phyloP scores from a whole-genome alignment of 2,797 vertebrate genomes.

The Ptychadena robeensis region DNA sequence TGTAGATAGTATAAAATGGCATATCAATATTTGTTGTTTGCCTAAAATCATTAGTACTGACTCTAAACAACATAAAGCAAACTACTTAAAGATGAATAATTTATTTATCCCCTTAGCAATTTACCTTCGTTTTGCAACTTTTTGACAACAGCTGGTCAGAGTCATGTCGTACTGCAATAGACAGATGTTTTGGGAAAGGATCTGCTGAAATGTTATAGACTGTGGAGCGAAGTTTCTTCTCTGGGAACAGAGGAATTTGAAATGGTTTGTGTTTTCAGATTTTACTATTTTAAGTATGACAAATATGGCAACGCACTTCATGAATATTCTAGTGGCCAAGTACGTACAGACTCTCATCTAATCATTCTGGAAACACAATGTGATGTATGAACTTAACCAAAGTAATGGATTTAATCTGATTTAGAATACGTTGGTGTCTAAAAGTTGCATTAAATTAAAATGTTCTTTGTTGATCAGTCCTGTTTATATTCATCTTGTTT shows the following conservation, averaged over 20 bases:
- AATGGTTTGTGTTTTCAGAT: slow-evolving; percentile 19
- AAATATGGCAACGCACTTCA: slow-evolving; percentile 24
- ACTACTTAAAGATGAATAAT: slow-evolving; percentile 25
- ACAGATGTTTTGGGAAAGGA: slow-evolving; percentile 47
- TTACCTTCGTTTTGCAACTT: slow-evolving; percentile 37
- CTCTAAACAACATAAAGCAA: neutral
- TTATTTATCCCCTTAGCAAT: slow-evolving; percentile 29
- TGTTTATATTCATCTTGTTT: neutral
- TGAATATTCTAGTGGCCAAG: slow-evolving; percentile 25
- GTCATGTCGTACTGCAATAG: slow-evolving; percentile 30
- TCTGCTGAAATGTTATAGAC: slow-evolving; percentile 22
- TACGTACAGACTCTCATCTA: slow-evolving; percentile 5
- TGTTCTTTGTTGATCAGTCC: neutral
- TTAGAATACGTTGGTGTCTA: neutral
- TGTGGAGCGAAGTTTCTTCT: slow-evolving; percentile 34
- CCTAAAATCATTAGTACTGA: neutral
- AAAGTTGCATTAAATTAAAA: neutral
- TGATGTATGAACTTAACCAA: slow-evolving; percentile 12
- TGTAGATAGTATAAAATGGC: neutral
- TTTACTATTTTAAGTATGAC: slow-evolving; percentile 46
- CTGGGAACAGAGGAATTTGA: slow-evolving; percentile 27
- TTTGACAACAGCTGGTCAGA: slow-evolving; percentile 40
- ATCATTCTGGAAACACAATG: slow-evolving; percentile 17
- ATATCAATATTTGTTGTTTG: neutral
- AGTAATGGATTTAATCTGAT: neutral